Evolutionary conservation across 2,888 invertebrate species (phyloP).

Genomic region (Gonocerus acuteangulatus): DNA sequence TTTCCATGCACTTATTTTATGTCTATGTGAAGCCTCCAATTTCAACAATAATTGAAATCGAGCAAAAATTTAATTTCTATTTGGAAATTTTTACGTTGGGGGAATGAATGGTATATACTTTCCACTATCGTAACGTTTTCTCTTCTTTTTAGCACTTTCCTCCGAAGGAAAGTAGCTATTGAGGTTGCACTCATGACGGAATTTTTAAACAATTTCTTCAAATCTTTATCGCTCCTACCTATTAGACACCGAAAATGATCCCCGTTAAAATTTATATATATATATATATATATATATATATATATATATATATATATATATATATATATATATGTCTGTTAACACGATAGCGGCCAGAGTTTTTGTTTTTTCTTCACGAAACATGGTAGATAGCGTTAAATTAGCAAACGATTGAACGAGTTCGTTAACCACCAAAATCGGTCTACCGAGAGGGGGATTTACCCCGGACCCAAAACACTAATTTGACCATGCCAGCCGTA

Average conservation of each 20-base stretch:
- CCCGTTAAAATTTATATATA: neutral
- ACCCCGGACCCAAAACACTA: too few species aligned
- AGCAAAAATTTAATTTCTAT: too few species aligned
- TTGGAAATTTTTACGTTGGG: too few species aligned
- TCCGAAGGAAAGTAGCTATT: too few species aligned
- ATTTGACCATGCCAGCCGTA: too few species aligned
- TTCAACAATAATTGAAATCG: too few species aligned
- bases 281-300: neutral
- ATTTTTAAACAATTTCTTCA: neutral
- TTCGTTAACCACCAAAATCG: neutral
- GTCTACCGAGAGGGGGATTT: neutral
- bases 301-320: neutral
- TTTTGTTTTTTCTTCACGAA: neutral
- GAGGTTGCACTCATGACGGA: too few species aligned
- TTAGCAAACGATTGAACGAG: neutral
- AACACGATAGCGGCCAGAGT: neutral
- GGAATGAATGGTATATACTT: too few species aligned
- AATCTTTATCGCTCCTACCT: neutral
- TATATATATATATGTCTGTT: neutral
- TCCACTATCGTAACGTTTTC: too few species aligned
- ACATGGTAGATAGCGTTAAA: neutral
- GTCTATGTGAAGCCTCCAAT: too few species aligned
- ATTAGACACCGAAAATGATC: neutral
- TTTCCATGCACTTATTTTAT: too few species aligned
- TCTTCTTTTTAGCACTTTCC: too few species aligned